These are phyloP conservation scores for Scomber japonicus DNA, from an alignment of 2,113 vertebrate genomes.

Conservation along the genomic window DNA sequence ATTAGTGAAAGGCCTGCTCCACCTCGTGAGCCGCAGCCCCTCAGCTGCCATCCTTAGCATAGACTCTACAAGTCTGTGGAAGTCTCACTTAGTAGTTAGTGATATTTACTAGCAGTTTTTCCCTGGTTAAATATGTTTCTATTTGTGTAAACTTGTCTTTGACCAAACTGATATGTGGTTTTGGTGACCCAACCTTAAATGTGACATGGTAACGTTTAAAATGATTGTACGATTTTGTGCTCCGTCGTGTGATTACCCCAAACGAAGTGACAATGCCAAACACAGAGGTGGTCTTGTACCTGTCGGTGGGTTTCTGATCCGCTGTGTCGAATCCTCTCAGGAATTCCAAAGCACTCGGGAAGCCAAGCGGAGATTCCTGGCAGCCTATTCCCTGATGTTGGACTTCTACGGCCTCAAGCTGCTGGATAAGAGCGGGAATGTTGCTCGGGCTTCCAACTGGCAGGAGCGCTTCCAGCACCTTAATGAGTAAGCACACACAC, in stretches of 20 bases:
- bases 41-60: too few relatives aligned
- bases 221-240: neutral
- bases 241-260: neutral
- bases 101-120: neutral
- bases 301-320: constrained; percentile 12
- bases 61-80: too few relatives aligned
- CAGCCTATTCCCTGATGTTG: constrained; percentile 96
- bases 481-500: constrained; percentile 90
- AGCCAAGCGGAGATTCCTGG: constrained; percentile 93
- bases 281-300: neutral
- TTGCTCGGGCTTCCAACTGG: constrained; percentile 93
- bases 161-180: neutral
- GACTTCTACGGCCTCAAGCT: constrained; percentile 98
- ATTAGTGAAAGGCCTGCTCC: too few relatives aligned
- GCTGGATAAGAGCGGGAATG: constrained; percentile 94
- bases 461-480: constrained; percentile 96
- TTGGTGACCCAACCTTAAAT: neutral
- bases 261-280: neutral
- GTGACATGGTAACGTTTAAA: neutral
- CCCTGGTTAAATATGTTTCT: neutral
- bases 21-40: too few relatives aligned
- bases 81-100: too few relatives aligned
- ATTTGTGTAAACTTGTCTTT: neutral
- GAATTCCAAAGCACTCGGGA: constrained; percentile 98
- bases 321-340: constrained; percentile 75